These are phyloP conservation scores for Otis tarda DNA, from an alignment of 2,113 vertebrate genomes.

Conservation along the genomic window DNA sequence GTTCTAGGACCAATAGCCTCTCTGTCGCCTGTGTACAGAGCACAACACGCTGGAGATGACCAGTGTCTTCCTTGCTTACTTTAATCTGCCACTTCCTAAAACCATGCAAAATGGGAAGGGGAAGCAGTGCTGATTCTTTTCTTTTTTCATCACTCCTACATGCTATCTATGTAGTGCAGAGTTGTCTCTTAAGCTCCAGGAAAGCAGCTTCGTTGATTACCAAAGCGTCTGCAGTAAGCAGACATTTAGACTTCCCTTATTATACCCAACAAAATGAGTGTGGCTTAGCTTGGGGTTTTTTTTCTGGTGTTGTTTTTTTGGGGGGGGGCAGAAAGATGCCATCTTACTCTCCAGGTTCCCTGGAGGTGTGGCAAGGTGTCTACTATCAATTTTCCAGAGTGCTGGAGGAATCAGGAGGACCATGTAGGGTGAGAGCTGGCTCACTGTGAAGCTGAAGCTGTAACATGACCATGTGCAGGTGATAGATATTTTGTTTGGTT, in stretches of 20 bases:
- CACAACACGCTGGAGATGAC: neutral
- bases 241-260: neutral
- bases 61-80: neutral
- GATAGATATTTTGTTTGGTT: neutral
- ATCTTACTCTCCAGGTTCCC: neutral
- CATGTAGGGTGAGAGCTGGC: neutral
- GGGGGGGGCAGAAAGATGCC: neutral
- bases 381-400: neutral
- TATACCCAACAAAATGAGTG: neutral
- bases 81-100: neutral
- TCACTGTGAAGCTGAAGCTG: neutral
- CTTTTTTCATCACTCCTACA: fast-evolving
- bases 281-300: neutral
- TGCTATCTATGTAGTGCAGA: neutral
- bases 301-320: neutral
- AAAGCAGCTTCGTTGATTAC: neutral
- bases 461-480: neutral
- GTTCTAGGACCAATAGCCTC: too few species aligned
- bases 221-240: neutral
- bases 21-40: neutral
- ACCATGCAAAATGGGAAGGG: neutral
- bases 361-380: neutral
- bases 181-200: neutral
- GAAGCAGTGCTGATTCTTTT: neutral
- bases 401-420: neutral